Conservation (phyloP, 2,888 invertebrate genomes). For the Xanthia icteritia region DNA sequence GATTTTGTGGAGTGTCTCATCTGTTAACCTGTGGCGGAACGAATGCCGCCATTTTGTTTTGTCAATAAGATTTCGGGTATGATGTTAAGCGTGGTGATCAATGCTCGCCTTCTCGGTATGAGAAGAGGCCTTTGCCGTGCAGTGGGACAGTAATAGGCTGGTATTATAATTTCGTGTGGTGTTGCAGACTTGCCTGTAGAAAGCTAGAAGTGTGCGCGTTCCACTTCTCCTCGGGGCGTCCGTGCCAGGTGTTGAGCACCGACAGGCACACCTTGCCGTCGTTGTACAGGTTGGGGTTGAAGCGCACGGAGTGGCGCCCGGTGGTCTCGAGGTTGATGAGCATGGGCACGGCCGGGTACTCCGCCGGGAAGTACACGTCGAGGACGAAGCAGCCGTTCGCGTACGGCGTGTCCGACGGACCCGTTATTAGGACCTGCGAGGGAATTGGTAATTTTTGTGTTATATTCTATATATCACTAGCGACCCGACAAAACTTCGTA, state of each 20-base stretch:
- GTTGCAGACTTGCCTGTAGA: conserved; percentile 90
- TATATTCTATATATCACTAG: too few species aligned
- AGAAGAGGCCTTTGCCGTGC: neutral
- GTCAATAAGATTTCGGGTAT: neutral
- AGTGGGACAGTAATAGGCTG: neutral
- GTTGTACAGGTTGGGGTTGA: conserved; percentile 98
- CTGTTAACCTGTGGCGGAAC: too few species aligned
- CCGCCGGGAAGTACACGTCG: conserved; percentile 97
- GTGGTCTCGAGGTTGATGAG: conserved; percentile 97
- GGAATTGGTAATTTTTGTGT: neutral
- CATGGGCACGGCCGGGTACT: conserved; percentile 96
- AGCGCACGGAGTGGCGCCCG: conserved; percentile 96
- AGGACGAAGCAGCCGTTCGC: conserved; percentile 98
- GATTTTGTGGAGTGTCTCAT: too few species aligned
- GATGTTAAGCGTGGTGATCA: neutral
- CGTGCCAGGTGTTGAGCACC: conserved; percentile 99
- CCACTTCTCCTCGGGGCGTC: conserved; percentile 99
- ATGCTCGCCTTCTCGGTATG: neutral
- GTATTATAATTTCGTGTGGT: neutral
- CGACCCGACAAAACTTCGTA: too few species aligned
- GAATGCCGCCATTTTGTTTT: too few species aligned
- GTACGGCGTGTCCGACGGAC: conserved; percentile 97
- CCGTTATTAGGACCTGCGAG: conserved; percentile 96
- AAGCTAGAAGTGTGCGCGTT: conserved; percentile 98
- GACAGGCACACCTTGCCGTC: conserved; percentile 98